Evolutionary conservation across 2,888 invertebrate genomes (phyloP).

Genomic region (Nephrotoma appendiculata): DNA sequence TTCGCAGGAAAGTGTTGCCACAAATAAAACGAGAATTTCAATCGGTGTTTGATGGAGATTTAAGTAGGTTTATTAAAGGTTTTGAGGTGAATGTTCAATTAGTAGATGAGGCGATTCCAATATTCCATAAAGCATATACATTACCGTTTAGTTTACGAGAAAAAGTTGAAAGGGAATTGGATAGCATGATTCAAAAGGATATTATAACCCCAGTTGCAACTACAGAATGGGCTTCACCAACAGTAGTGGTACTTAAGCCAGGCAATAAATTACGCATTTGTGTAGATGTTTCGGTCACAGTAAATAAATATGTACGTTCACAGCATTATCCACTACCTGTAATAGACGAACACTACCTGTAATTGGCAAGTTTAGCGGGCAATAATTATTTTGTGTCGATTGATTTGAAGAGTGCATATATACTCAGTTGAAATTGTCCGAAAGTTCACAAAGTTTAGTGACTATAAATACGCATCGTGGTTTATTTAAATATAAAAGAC

Average conservation of each 20-base stretch:
- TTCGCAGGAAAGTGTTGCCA: neutral
- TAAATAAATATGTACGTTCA: neutral
- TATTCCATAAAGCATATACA: too few relatives aligned
- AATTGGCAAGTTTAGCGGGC: neutral
- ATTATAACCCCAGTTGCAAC: too few relatives aligned
- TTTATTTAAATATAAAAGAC: neutral
- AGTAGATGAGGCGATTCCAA: too few relatives aligned
- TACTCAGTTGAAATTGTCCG: neutral
- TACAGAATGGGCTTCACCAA: neutral
- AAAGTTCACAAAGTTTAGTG: neutral
- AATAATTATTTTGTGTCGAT: neutral
- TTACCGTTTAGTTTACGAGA: too few relatives aligned
- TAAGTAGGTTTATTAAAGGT: too few relatives aligned
- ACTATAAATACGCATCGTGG: neutral
- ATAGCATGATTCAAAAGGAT: too few relatives aligned
- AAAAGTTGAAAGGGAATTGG: too few relatives aligned
- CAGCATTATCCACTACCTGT: neutral
- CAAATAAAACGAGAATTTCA: too few relatives aligned
- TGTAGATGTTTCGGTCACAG: neutral
- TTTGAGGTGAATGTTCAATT: too few relatives aligned
- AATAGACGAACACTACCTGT: neutral
- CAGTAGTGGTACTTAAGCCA: neutral
- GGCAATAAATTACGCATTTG: neutral
- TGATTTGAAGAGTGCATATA: neutral
- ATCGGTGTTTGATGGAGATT: too few relatives aligned